phyloP scores from a whole-genome alignment of 2,888 invertebrate species.

The Rhamphomyia laevipes region DNA sequence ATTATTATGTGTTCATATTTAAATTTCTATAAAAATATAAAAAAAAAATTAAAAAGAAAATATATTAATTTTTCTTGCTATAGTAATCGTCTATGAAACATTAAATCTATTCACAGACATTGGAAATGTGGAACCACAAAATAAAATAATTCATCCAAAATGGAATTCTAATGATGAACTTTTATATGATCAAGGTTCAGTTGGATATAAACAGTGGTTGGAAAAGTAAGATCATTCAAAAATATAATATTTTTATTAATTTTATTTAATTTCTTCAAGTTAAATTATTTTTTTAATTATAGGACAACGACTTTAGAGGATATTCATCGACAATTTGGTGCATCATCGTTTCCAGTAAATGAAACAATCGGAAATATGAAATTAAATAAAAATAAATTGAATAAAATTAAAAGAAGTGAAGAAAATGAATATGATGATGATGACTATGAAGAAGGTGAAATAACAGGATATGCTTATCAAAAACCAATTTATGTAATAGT shows the following conservation, averaged over 20 bases:
- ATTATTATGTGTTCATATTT: not conserved
- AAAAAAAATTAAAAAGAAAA: not conserved
- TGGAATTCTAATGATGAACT: slow-evolving; percentile 32
- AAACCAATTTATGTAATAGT: slow-evolving; percentile 9
- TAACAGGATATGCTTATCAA: slow-evolving; percentile 38
- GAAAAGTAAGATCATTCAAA: slow-evolving; percentile 45
- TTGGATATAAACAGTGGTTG: slow-evolving; percentile 62
- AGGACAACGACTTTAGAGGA: slow-evolving; percentile 62
- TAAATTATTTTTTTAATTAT: slow-evolving; percentile 9
- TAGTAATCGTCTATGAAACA: no score
- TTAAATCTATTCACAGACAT: no score
- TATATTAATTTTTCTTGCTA: not conserved
- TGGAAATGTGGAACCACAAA: not conserved
- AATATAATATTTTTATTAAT: not conserved
- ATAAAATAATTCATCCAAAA: not conserved
- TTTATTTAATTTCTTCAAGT: not conserved
- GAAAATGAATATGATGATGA: slow-evolving; percentile 19
- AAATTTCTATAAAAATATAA: not conserved
- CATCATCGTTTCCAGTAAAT: slow-evolving; percentile 5
- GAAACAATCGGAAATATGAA: slow-evolving; percentile 20
- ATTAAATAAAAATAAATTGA: slow-evolving; percentile 5
- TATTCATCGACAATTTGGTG: slow-evolving; percentile 51
- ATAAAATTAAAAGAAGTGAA: slow-evolving; percentile 6
- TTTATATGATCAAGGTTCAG: slow-evolving; percentile 58
- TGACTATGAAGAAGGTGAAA: slow-evolving; percentile 40